Base-by-base conservation (phyloP, 2,888 invertebrate species). In the Hypsopygia costalis region DNA sequence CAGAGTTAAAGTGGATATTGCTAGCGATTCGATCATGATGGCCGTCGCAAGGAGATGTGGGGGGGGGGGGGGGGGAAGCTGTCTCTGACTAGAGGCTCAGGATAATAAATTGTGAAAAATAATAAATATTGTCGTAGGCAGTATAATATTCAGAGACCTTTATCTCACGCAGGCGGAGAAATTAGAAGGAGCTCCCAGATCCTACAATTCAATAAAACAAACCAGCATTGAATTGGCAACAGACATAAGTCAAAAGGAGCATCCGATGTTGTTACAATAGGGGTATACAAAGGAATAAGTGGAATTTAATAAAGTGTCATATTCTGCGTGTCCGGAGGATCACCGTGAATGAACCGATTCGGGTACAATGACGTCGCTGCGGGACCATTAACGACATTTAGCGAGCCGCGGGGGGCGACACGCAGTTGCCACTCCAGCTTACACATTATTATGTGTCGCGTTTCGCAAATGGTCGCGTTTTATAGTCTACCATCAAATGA, bases 321-420 rank as follows among this genome's bases (percentile, higher is more conserved):
- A 49, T 52, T 52, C 46, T 2, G 4, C 12, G 38, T 38, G 27
- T 27, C 21, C 30, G 28, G 29, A 30, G 38, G 37, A 22, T 38
- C 25, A 22, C 29, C 31, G 45, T 41, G 34, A 34, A 34, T 45
- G 37, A 22, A 11, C 21, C 27, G 28, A 21, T 7, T 11, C n/a
- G n/a, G 39, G 25, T 22, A 39, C 39, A 39, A 39, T 39, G 20
- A 27, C 12, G 21, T 8, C 41, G 35, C 40, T 40, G 47, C 35
- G 47, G 39, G 44, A 40, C 48, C 41, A 52, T 56, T 58, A 57
- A 55, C 49, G 45, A 45, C 52, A 44, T 55, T 63, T 61, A 58
- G 51, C 34, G 11, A 16, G 39, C 53, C 28, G 46, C 51, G 39
- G 36, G 40, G 43, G 52, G 49, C 46, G 39, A 30, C 9, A n/a